These are phyloP conservation scores for Argyrosomus regius DNA, from an alignment of 2,797 vertebrate genomes.

Conservation along the genomic window DNA sequence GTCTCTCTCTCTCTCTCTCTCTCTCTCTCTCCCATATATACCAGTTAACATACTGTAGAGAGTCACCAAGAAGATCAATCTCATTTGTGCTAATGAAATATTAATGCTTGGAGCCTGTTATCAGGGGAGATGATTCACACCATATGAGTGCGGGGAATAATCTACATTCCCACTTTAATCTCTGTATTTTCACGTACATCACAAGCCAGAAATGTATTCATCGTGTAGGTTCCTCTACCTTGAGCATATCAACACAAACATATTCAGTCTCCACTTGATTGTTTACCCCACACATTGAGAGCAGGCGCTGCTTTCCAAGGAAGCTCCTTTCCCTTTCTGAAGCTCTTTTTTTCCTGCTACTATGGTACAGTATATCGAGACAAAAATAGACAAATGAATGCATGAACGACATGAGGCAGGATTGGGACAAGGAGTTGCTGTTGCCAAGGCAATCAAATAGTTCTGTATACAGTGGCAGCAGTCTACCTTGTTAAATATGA, in stretches of 20 bases:
- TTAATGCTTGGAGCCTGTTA: conserved; percentile 69
- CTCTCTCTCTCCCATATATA: conserved; percentile 21
- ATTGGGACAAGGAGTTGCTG: conserved; percentile 51
- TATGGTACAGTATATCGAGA: conserved; percentile 29
- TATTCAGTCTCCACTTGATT: conserved; percentile 25
- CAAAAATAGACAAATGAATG: conserved; percentile 73
- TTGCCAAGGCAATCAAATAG: conserved; percentile 67
- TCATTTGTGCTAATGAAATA: conserved; percentile 83
- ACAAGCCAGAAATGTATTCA: conserved; percentile 30
- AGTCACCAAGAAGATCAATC: conserved; percentile 77
- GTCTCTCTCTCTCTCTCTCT: conserved; percentile 8
- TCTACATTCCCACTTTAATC: conserved; percentile 46
- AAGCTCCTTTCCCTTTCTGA: conserved; percentile 4
- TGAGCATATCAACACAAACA: conserved; percentile 12
- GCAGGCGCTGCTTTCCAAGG: conserved; percentile 28
- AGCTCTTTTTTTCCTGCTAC: conserved; percentile 31
- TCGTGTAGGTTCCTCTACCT: conserved; percentile 21
- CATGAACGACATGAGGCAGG: conserved; percentile 48
- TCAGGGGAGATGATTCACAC: conserved; percentile 63
- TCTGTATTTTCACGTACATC: conserved; percentile 40
- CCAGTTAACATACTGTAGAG: conserved; percentile 63
- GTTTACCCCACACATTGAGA: conserved; percentile 34
- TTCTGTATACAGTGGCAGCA: conserved; percentile 35
- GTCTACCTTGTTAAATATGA: conserved; percentile 29
- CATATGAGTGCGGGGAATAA: conserved; percentile 47